Evolutionary conservation across 2,888 invertebrate genomes (phyloP).

Genomic region (Netelia melanura): DNA sequence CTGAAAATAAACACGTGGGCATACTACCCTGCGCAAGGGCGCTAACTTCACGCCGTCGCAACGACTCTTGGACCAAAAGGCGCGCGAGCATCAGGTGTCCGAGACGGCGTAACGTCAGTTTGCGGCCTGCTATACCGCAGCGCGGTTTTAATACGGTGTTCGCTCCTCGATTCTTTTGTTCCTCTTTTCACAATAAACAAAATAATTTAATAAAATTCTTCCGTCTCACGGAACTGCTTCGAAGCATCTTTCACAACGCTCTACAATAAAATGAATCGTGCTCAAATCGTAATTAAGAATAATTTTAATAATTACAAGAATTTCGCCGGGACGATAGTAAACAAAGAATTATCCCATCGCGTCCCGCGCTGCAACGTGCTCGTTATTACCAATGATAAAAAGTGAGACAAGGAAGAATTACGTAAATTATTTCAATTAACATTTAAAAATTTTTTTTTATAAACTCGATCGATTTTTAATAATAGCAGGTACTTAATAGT

Average conservation of each 20-base stretch:
- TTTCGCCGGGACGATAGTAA: background rate
- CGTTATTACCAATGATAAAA: background rate
- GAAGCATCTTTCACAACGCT: background rate
- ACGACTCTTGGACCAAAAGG: background rate
- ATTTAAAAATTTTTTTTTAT: no score
- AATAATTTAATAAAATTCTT: background rate
- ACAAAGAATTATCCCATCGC: background rate
- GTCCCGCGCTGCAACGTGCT: background rate
- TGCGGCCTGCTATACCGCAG: background rate
- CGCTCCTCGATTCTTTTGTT: no score
- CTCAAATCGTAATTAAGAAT: background rate
- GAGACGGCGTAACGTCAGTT: constrained; percentile 3
- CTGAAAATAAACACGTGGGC: no score
- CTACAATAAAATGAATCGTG: background rate
- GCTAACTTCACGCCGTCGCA: background rate
- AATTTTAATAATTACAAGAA: background rate
- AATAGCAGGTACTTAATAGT: no score
- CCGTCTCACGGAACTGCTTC: background rate
- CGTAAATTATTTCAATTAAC: no score
- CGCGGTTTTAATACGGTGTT: background rate
- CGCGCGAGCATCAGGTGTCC: background rate
- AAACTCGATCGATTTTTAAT: no score
- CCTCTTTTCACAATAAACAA: background rate
- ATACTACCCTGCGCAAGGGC: no score
- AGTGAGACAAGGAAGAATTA: background rate